These are phyloP conservation scores for Trachythela sp. DNA, from an alignment of 64 coral and sea anemone species.

Conservation along the genomic window DNA sequence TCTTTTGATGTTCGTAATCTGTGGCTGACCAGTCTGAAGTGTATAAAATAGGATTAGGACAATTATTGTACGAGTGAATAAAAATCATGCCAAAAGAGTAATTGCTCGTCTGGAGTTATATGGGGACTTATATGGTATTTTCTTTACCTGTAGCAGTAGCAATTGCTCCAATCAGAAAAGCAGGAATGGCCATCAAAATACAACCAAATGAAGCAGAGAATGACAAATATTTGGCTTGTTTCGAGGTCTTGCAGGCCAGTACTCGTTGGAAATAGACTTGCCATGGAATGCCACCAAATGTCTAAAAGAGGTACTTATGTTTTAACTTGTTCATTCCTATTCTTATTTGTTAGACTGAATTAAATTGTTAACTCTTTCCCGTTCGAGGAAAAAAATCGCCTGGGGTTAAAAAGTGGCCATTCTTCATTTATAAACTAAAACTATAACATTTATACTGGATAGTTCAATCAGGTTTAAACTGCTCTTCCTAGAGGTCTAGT, in stretches of 20 bases:
- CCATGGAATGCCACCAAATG: slow-evolving; percentile 94
- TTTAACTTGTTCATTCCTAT: background rate
- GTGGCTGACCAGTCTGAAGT: slow-evolving; percentile 66
- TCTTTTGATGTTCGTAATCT: slow-evolving; percentile 34
- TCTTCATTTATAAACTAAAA: no score
- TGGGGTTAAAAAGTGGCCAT: no score
- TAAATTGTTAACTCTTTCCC: no score
- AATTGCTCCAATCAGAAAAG: slow-evolving; percentile 88
- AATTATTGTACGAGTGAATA: no score
- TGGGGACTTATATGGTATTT: background rate
- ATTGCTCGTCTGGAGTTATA: no score
- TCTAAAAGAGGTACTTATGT: slow-evolving; percentile 26
- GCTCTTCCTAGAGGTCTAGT: no score
- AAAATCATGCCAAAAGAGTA: no score
- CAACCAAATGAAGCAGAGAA: slow-evolving; percentile 70
- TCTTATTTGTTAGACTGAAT: background rate
- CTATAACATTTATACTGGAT: no score
- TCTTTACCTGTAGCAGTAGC: slow-evolving; percentile 64
- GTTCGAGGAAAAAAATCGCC: no score
- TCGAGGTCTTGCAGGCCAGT: slow-evolving; percentile 71
- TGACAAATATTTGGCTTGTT: slow-evolving; percentile 58
- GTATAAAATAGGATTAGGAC: background rate
- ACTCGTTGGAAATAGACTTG: slow-evolving; percentile 97
- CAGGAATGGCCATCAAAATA: slow-evolving; percentile 73
- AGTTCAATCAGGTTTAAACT: no score